Conservation (phyloP, 2,888 invertebrate genomes). For the Tyria jacobaeae region DNA sequence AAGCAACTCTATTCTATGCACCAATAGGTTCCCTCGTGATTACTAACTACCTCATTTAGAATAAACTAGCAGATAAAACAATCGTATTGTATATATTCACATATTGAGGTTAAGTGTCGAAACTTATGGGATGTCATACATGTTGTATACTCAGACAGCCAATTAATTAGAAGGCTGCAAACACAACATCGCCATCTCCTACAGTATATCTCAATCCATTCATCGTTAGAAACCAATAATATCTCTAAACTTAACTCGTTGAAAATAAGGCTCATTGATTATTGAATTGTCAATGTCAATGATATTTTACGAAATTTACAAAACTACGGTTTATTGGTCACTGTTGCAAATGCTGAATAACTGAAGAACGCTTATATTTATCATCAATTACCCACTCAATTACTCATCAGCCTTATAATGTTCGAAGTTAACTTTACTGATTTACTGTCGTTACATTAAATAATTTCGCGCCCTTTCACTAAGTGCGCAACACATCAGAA, state of each 20-base stretch:
- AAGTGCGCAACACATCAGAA: conserved; percentile 33
- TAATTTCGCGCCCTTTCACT: conserved; percentile 86
- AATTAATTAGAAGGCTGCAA: conserved; percentile 35
- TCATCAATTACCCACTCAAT: neutral
- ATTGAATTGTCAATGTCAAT: conserved; percentile 72
- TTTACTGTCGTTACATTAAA: conserved; percentile 55
- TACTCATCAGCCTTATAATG: conserved; percentile 10
- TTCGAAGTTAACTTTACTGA: conserved; percentile 51
- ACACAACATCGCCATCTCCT: conserved; percentile 18
- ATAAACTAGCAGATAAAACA: conserved; percentile 44
- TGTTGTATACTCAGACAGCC: conserved; percentile 50
- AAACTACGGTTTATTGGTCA: conserved; percentile 14
- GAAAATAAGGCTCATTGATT: conserved; percentile 66
- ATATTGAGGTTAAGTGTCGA: conserved; percentile 84
- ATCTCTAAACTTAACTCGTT: conserved; percentile 43
- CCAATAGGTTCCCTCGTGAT: conserved; percentile 22
- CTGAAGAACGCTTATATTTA: neutral
- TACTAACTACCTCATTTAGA: conserved; percentile 26
- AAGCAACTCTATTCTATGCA: conserved; percentile 26
- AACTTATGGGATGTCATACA: conserved; percentile 66
- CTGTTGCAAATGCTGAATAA: neutral
- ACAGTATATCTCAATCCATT: conserved; percentile 14
- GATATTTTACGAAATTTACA: conserved; percentile 37
- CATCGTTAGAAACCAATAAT: conserved; percentile 35
- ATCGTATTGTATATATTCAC: conserved; percentile 65